Evolutionary conservation across 2,888 invertebrate genomes (phyloP), one percentile per base, ranked within the genome.

Genomic region (Parasteatoda lunata): DNA sequence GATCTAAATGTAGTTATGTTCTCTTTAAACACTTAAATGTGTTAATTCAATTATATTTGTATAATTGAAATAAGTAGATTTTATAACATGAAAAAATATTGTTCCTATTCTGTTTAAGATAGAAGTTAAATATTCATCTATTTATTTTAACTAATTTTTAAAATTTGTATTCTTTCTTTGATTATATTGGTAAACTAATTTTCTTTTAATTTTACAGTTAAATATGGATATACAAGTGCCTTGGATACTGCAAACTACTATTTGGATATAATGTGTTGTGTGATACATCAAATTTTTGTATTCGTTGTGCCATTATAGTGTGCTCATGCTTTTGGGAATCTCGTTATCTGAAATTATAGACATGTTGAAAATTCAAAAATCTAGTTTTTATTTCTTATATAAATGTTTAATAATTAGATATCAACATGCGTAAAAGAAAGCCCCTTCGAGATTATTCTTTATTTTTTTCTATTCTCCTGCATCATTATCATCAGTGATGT

Each of bases 361-460:
- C 59, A 68, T 68, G 66, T 68, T 59, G 9, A 15, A n/a, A 68
- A 6, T 15, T 68, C 66, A 68, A 30, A 13, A 68, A 15, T 70
- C 59, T 72, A 72, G 45, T 45, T 71, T 71, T 59, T 54, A 68
- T 9, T 75, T 84, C 8, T 75, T 71, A 45, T 30, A 66, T 54
- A 69, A 77, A 47, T 65, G 77, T n/a, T 59, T 52, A 54, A 84
- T 6, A 66, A 45, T 66, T 51, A 88, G 7, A 13, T 51, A 9
- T 47, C 78, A 88, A 79, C 64, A 88, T 88, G 88, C 88, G 88
- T 88, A 88, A 88, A 49, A 88, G 76, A 88, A 88, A 88, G 76
- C 88, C 88, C 49, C 78, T 88, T 47, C 59, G 76, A 69, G 73
- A 54, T 86, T 76, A 73, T 73, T 77, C 81, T 77, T 87, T 82